These are phyloP conservation scores for Danaus melanippus DNA, from an alignment of 1,140 invertebrate species.

Conservation along the genomic window DNA sequence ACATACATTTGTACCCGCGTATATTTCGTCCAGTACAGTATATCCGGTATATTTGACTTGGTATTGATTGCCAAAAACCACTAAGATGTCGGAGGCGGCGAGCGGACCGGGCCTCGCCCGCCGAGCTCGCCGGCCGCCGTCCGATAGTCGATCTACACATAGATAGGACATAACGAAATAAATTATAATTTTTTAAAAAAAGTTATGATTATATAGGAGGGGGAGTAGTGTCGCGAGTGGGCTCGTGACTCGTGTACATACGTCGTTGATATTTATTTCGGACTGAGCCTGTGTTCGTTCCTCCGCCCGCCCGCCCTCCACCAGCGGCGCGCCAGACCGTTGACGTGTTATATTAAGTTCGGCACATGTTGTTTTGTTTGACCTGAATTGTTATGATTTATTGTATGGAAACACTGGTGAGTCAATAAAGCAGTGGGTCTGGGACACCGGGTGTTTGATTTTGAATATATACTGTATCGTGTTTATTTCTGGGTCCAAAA, in stretches of 20 bases:
- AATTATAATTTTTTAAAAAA: constrained; percentile 66
- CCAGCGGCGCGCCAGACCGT: constrained; percentile 52
- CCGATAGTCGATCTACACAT: constrained; percentile 31
- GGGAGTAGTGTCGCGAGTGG: constrained; percentile 44
- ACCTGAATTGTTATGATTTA: constrained; percentile 71
- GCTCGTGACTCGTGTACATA: constrained; percentile 65
- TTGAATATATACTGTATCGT: constrained; percentile 40
- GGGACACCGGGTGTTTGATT: constrained; percentile 67
- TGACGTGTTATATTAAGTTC: constrained; percentile 64
- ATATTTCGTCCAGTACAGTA: constrained; percentile 14
- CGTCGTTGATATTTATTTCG: constrained; percentile 63
- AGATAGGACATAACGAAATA: constrained; percentile 69
- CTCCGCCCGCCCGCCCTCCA: constrained; percentile 23
- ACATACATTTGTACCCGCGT: constrained; percentile 5
- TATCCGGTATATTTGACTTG: constrained; percentile 18
- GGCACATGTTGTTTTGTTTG: constrained; percentile 70
- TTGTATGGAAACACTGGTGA: constrained; percentile 68
- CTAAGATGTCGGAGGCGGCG: too few relatives aligned
- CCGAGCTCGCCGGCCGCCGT: constrained; percentile 6
- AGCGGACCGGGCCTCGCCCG: too few relatives aligned
- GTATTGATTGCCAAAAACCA: constrained; percentile 14
- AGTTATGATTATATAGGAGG: constrained; percentile 57
- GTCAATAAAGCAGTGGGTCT: constrained; percentile 70
- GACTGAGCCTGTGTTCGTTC: constrained; percentile 28
- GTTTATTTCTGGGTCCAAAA: constrained; percentile 62